phyloP scores from a whole-genome alignment of 92 coral and sea anemone genomes.

The Porites divaricata region DNA sequence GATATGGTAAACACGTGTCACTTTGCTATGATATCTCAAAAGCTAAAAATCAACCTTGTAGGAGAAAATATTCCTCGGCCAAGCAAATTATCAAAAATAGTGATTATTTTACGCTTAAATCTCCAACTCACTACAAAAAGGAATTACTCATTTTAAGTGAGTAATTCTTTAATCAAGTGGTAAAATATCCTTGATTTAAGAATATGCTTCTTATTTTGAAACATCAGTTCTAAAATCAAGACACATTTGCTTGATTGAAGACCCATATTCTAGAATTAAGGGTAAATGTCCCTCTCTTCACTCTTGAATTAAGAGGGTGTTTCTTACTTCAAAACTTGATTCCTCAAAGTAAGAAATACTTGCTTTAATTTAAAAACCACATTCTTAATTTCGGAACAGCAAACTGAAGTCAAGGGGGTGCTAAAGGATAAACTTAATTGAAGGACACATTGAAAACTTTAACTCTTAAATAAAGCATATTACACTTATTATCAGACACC shows the following conservation, averaged over 20 bases:
- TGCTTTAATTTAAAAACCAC: background rate
- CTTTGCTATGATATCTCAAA: no score
- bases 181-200: background rate
- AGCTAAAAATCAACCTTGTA: no score
- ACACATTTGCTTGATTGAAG: background rate
- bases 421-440: background rate
- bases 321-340: background rate
- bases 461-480: background rate
- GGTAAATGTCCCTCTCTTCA: no score
- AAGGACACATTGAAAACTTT: background rate
- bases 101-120: no score
- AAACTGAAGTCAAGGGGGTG: background rate
- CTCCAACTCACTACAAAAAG: background rate
- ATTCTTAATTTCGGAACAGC: background rate
- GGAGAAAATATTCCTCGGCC: no score
- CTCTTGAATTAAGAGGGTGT: background rate
- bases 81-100: no score
- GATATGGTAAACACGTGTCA: no score
- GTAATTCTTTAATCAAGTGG: background rate
- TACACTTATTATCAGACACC: background rate
- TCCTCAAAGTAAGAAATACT: background rate
- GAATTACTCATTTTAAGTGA: background rate
- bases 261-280: no score
- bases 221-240: background rate
- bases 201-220: background rate